phyloP scores from a whole-genome alignment of 2,797 vertebrate species.

The Psittacula echo region DNA sequence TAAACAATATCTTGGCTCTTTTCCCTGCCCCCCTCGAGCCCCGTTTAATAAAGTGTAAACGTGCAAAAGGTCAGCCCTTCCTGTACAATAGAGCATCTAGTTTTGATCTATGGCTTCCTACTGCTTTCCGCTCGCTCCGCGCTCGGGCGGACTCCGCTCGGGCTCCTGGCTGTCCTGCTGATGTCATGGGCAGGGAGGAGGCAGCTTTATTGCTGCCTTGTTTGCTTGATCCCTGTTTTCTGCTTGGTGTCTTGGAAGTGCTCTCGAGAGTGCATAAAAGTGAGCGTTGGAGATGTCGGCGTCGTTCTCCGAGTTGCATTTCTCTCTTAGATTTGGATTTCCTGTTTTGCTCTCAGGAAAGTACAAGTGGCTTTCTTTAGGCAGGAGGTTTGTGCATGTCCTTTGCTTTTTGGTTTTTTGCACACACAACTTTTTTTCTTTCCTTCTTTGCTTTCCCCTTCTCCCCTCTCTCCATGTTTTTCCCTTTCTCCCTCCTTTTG shows the following conservation, averaged over 20 bases:
- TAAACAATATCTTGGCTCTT: constrained; percentile 73
- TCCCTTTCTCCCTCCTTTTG: not conserved
- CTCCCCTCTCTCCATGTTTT: not conserved
- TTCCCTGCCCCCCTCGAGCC: constrained; percentile 44
- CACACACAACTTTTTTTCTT: not conserved
- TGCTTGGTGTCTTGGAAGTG: not conserved
- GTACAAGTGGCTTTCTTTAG: not conserved
- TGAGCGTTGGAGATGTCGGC: not conserved
- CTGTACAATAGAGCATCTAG: constrained; percentile 84
- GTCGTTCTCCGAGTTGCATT: accelerated
- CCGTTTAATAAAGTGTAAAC: constrained; percentile 81
- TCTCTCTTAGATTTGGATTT: not conserved
- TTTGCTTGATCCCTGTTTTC: constrained; percentile 23
- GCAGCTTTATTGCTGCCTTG: constrained; percentile 61
- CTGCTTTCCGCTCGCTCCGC: constrained; percentile 70
- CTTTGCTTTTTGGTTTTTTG: not conserved
- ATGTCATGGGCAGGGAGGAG: constrained; percentile 28
- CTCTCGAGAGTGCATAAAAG: not conserved
- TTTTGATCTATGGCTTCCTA: constrained; percentile 87
- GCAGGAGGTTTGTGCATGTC: not conserved
- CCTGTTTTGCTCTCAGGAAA: not conserved
- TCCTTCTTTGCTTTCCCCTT: not conserved
- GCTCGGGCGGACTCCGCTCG: not conserved
- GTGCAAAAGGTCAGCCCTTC: constrained; percentile 87
- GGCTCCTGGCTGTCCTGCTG: not conserved